Evolutionary conservation across 1,140 invertebrate genomes (phyloP).

Genomic region (Pissodes strobi): DNA sequence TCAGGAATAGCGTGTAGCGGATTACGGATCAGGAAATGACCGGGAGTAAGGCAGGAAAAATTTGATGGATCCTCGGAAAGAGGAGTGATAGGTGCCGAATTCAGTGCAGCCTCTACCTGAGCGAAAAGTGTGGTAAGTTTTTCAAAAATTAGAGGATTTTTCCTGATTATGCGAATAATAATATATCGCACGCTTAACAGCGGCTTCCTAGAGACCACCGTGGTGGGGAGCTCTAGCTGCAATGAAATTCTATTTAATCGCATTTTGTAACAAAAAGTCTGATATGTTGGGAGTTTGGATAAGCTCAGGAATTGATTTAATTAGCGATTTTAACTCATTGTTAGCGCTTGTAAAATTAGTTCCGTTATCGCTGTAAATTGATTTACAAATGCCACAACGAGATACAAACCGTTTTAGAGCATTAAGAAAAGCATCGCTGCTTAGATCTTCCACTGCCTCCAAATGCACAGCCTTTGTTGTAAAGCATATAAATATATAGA

Average conservation of each 20-base stretch:
- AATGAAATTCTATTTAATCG: too few relatives aligned
- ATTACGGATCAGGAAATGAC: not conserved
- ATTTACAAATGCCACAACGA: not conserved
- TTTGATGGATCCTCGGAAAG: too few relatives aligned
- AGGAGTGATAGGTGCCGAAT: not conserved
- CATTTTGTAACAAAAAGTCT: not conserved
- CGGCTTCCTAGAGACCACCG: not conserved
- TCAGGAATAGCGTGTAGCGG: not conserved
- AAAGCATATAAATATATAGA: too few relatives aligned
- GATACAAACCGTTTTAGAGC: too few relatives aligned
- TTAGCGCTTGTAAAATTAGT: not conserved
- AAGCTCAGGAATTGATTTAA: not conserved
- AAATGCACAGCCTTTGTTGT: too few relatives aligned
- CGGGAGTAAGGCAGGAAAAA: too few relatives aligned
- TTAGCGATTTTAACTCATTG: not conserved
- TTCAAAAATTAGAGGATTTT: too few relatives aligned
- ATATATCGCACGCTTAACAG: not conserved
- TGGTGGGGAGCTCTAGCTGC: not conserved
- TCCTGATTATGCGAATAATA: not conserved
- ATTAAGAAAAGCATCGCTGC: not conserved
- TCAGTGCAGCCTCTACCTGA: not conserved
- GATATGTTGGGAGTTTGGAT: not conserved
- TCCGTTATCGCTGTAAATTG: not conserved
- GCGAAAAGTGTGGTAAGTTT: not conserved
- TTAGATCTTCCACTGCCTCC: not conserved